These are phyloP conservation scores for Mesaphorura yosii DNA, from an alignment of 1,140 invertebrate genomes.

Conservation along the genomic window DNA sequence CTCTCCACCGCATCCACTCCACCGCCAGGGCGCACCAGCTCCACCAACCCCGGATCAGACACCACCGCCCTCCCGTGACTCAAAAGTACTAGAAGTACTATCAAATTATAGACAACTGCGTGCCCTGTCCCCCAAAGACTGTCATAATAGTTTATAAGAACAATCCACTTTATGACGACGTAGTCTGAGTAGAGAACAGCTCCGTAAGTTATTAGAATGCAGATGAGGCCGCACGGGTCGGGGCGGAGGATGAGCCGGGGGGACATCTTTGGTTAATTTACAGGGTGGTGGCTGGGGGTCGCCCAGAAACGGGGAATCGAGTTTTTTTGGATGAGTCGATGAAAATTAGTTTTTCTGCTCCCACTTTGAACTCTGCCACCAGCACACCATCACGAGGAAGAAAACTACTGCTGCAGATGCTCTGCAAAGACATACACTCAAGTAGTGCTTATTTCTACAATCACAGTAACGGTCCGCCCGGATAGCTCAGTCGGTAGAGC, in stretches of 20 bases:
- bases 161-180: conserved; percentile 73
- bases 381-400: too few relatives aligned
- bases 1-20: too few relatives aligned
- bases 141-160: conserved; percentile 47
- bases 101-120: conserved; percentile 65
- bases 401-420: too few relatives aligned
- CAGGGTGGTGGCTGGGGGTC: too few relatives aligned
- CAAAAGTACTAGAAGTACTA: conserved; percentile 40
- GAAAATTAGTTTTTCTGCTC: not conserved
- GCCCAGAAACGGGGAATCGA: too few relatives aligned
- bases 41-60: conserved; percentile 79
- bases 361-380: too few relatives aligned
- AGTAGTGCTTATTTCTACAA: too few relatives aligned
- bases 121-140: conserved; percentile 74
- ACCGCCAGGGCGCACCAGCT: too few relatives aligned
- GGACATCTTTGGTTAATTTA: too few relatives aligned
- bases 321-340: too few relatives aligned
- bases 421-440: too few relatives aligned
- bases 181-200: conserved; percentile 80
- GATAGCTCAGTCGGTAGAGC: conserved; percentile 14
- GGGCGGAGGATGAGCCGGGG: conserved; percentile 48
- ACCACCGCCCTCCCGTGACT: conserved; percentile 59
- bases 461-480: too few relatives aligned
- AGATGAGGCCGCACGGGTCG: conserved; percentile 80
- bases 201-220: conserved; percentile 68